Conservation (phyloP, 1,140 invertebrate genomes). For the Lerema accius region DNA sequence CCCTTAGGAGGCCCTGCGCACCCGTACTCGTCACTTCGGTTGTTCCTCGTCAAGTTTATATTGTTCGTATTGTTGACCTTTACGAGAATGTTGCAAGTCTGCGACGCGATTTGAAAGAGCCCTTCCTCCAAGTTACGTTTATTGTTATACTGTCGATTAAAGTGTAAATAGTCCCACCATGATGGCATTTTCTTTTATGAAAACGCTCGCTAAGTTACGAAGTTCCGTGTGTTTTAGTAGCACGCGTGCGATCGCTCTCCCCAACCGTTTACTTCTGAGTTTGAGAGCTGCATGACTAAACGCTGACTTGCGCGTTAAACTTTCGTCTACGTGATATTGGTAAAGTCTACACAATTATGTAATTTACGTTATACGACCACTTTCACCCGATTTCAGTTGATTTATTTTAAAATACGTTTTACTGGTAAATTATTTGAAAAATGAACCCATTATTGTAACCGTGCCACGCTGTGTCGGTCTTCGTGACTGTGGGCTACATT, state of each 20-base stretch:
- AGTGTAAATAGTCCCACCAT: slow-evolving; percentile 83
- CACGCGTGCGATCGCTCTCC: slow-evolving; percentile 48
- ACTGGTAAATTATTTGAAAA: slow-evolving; percentile 1
- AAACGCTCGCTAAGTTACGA: slow-evolving; percentile 42
- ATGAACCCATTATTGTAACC: slow-evolving; percentile 9
- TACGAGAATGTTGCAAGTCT: slow-evolving; percentile 88
- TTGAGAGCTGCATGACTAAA: slow-evolving; percentile 15
- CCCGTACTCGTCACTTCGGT: slow-evolving; percentile 85
- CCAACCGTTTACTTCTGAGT: slow-evolving; percentile 21
- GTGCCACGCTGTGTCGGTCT: slow-evolving; percentile 23
- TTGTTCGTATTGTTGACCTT: slow-evolving; percentile 90
- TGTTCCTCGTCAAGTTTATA: slow-evolving; percentile 86
- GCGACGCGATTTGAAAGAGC: slow-evolving; percentile 88
- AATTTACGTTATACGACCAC: neutral
- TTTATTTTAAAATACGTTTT: neutral
- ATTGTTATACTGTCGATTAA: slow-evolving; percentile 77
- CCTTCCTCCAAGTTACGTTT: slow-evolving; percentile 87
- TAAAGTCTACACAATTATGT: slow-evolving; percentile 11
- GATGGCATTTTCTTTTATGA: slow-evolving; percentile 80
- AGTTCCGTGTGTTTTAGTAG: slow-evolving; percentile 34
- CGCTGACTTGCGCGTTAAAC: slow-evolving; percentile 71
- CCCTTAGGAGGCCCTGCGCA: slow-evolving; percentile 72
- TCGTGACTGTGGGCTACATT: slow-evolving; percentile 13
- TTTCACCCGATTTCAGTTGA: neutral
- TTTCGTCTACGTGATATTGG: slow-evolving; percentile 35